These are phyloP conservation scores for Sapayoa aenigma DNA, from an alignment of 2,113 vertebrate genomes.

Conservation along the genomic window DNA sequence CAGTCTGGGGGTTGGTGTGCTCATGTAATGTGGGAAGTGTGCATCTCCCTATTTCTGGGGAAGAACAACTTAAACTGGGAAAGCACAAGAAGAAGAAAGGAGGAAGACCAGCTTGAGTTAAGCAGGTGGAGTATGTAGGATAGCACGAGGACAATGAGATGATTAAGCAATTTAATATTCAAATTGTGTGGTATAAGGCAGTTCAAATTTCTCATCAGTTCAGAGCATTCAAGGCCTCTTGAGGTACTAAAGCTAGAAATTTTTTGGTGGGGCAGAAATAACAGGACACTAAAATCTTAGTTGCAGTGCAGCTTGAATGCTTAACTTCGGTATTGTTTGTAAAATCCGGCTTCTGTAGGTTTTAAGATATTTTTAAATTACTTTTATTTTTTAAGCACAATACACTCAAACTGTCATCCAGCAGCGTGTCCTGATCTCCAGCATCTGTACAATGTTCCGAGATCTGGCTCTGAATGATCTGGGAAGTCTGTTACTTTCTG, in stretches of 20 bases:
- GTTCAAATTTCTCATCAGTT: neutral
- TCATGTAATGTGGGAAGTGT: neutral
- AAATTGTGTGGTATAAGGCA: neutral
- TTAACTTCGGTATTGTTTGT: neutral
- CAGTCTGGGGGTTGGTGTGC: neutral
- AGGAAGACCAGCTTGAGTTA: neutral
- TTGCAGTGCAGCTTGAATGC: neutral
- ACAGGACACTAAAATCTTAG: neutral
- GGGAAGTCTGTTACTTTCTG: neutral
- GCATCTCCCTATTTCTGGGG: rapidly evolving
- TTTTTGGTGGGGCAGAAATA: neutral
- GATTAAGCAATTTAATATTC: neutral
- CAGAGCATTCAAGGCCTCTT: neutral
- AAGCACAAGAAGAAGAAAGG: neutral
- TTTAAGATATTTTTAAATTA: neutral
- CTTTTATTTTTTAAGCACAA: neutral
- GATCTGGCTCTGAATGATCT: neutral
- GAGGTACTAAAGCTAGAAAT: neutral
- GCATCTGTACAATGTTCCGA: neutral
- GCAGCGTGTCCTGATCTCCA: neutral
- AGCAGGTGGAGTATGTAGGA: neutral
- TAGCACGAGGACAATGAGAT: neutral
- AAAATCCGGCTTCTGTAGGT: neutral
- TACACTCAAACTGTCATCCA: rapidly evolving
- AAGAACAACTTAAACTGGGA: neutral